Conservation (phyloP, 2,888 invertebrate species). For the Torymus aiolomorphi region DNA sequence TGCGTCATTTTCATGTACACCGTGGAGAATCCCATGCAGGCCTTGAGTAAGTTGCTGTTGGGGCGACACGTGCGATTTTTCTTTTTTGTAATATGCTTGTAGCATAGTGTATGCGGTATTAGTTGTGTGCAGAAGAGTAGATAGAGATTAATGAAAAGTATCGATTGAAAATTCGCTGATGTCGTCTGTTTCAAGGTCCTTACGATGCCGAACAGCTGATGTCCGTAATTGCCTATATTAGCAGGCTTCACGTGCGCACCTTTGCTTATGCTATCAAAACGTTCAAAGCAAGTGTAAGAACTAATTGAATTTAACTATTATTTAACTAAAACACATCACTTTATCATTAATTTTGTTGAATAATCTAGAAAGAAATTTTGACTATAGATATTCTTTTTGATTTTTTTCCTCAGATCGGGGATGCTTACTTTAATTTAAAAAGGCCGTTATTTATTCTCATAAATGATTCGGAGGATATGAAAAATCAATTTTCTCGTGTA, state of each 20-base stretch:
- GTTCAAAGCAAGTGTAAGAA: slow-evolving; percentile 63
- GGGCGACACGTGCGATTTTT: background rate
- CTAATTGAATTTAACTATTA: background rate
- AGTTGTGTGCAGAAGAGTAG: background rate
- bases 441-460: slow-evolving; percentile 72
- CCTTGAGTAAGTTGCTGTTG: slow-evolving; percentile 63
- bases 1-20: slow-evolving; percentile 71
- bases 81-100: slow-evolving; percentile 3
- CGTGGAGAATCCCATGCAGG: slow-evolving; percentile 60
- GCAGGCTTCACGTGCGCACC: slow-evolving; percentile 66
- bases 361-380: too few species aligned
- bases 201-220: slow-evolving; percentile 56
- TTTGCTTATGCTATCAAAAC: slow-evolving; percentile 68
- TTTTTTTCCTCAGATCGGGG: slow-evolving; percentile 65
- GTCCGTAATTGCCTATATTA: slow-evolving; percentile 65
- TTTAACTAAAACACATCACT: too few species aligned
- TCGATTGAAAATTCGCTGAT: background rate
- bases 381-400: too few species aligned
- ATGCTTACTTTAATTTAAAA: slow-evolving; percentile 68
- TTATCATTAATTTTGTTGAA: too few species aligned
- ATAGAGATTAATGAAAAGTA: background rate
- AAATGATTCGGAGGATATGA: slow-evolving; percentile 68
- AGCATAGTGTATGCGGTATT: background rate
- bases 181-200: slow-evolving; percentile 59
- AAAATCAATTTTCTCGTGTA: slow-evolving; percentile 66